Conservation (phyloP, 2,113 vertebrate genomes). For the Gambusia holbrooki region DNA sequence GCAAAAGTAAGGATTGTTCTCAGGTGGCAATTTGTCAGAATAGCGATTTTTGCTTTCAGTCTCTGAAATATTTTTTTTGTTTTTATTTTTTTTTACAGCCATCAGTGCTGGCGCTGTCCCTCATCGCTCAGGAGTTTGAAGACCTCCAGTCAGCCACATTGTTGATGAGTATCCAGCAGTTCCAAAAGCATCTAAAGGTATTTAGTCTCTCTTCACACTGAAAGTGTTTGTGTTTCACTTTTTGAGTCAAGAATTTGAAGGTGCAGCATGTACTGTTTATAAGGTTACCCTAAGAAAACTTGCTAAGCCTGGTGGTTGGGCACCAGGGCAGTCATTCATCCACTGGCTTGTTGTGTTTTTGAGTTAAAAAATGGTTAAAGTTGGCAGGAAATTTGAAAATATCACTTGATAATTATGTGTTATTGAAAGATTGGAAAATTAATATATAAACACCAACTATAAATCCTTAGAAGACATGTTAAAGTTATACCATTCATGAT, state of each 20-base stretch:
- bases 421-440: no score
- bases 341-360: no score
- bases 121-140: slow-evolving; percentile 92
- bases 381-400: no score
- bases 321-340: no score
- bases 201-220: neutral
- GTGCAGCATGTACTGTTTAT: neutral
- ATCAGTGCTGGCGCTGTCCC: slow-evolving; percentile 93
- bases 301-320: no score
- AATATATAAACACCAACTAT: no score
- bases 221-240: neutral
- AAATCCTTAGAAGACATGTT: no score
- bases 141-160: slow-evolving; percentile 84
- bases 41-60: slow-evolving; percentile 18
- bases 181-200: slow-evolving; percentile 93
- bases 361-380: no score
- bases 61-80: neutral
- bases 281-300: no score
- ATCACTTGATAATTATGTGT: no score
- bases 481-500: no score
- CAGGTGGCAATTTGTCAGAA: slow-evolving; percentile 35
- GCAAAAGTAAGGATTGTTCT: slow-evolving; percentile 88
- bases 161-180: slow-evolving; percentile 86
- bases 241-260: neutral
- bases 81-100: slow-evolving; percentile 79